Base-by-base conservation (phyloP, 2,797 vertebrate genomes). In the Pyrrhura leucotis region DNA sequence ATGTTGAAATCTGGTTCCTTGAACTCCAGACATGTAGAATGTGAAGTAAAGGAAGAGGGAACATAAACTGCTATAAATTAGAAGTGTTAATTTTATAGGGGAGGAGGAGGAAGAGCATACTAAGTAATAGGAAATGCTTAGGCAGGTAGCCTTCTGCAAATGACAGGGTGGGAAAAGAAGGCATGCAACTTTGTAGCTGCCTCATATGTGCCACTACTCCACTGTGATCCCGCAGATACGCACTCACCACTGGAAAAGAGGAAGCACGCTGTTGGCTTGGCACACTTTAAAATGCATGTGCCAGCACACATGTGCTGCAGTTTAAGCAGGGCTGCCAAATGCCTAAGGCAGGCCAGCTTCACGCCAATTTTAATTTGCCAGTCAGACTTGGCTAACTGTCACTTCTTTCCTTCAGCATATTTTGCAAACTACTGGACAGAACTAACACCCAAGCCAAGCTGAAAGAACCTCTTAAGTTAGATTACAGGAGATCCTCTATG, bases 251-350 rank as follows among this genome's bases (percentile, higher is more conserved):
- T 29, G 20, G 79, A 89, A 72, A 75, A 96, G 66, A 76, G 68
- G 68, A 91, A 84, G 65, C 40, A 58, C 47, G 44, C 54, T 80
- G 78, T 47, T 94, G 89, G 48, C 79, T 91, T 86, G 88, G 78
- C 82, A 73, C 25, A 8, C 54, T 92, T 58, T 3, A 12, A 67
- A 40, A 39, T 44, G 50, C 50, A 7, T 93, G 87, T 90, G 87
- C 87, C 82, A 62, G 68, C 65, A 89, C 82, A 84, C 72, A 83
- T 79, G 87, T 96, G 79, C 79, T 5, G 4, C 54, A 69, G 48
- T 76, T 93, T 65, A 91, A 88, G 54, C 39, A 19, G 87, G 82
- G 48, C 95, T 92, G 85, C 82, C 73, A 93, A 92, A 85, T 90
- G 69, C 81, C 83, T 87, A 28, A 74, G 85, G 91, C 85, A 82